Base-by-base conservation (phyloP, 2,888 invertebrate genomes). In the Drosophila hamatofila region DNA sequence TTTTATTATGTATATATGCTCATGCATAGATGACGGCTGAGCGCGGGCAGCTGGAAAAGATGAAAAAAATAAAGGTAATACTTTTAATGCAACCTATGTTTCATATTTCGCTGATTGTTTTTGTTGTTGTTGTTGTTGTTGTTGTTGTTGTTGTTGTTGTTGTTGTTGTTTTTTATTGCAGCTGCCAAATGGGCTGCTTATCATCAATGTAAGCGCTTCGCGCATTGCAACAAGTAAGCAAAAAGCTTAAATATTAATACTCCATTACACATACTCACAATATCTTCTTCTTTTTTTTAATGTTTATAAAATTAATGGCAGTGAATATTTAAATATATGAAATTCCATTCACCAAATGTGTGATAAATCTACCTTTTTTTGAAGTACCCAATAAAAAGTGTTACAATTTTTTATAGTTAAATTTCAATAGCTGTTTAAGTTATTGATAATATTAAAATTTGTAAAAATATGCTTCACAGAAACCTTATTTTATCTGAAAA, bases 141-240 rank as follows among this genome's bases (percentile, higher is more conserved):
- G 30, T 48, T n/a, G 42, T 61, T 51, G 35, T 61, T 51, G 23
- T 57, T 59, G 42, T 61, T 51, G 35, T 61, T 51, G 23, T 57
- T 59, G 42, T 61, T 51, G 35, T 61, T 51, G 23, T 57, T 59
- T 72, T 72, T 68, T 74, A 58, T 51, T 67, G 59, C 81, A 78
- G 70, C 70, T 86, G 82, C 85, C 72, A 84, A 81, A 81, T 75
- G 64, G 25, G 51, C 57, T 72, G 81, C 83, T 83, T 83, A 86
- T 83, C 88, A 62, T 61, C 80, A 52, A 48, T 39, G 37, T 39
- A 58, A 67, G 67, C 71, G 84, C 70, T 69, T 71, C 48, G 60
- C 55, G 62, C 60, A 59, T 51, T 33, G 21, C 52, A 65, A 59
- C 63, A 67, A 61, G 64, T 23, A 23, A 49, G 18, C 25, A 42